phyloP scores from a whole-genome alignment of 2,797 vertebrate genomes.

The Scleropages formosus region DNA sequence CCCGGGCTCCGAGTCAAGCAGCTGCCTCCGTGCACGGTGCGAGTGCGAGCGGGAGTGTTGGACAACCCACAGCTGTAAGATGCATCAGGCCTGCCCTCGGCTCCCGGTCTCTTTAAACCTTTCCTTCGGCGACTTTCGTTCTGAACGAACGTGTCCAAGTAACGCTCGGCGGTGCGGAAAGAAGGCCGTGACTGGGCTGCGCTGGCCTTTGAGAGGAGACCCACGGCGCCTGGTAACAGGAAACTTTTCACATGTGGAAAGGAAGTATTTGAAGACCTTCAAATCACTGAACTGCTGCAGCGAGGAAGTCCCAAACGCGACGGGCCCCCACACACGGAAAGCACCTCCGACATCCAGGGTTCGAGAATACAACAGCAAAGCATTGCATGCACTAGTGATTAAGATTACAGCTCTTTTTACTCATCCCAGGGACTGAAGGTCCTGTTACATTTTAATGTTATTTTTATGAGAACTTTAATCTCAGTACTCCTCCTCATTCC shows the following conservation, averaged over 20 bases:
- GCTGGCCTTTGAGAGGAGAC: background rate
- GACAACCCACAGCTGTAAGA: conserved; percentile 45
- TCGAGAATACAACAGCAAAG: no score
- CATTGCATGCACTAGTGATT: no score
- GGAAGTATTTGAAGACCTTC: background rate
- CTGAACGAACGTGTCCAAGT: conserved; percentile 26
- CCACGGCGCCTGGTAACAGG: background rate
- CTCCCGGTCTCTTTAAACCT: conserved; percentile 42
- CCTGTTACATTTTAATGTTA: no score
- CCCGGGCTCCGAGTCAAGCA: background rate
- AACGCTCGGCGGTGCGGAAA: conserved; percentile 27
- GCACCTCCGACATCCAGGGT: no score
- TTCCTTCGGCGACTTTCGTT: conserved; percentile 41
- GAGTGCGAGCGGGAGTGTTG: conserved; percentile 42
- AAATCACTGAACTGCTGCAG: conserved; percentile 9
- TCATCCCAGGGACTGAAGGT: no score
- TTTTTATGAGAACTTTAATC: no score
- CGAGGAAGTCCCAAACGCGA: background rate
- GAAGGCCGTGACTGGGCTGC: background rate
- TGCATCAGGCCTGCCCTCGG: conserved; percentile 36
- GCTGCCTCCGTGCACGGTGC: conserved; percentile 30
- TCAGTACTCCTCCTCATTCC: no score
- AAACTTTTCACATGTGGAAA: conserved; percentile 8
- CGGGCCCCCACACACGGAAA: background rate
- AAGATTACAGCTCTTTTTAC: no score